These are phyloP conservation scores for Microctenopoma stevenorrisi DNA, from an alignment of 2,797 vertebrate species.

Conservation along the genomic window DNA sequence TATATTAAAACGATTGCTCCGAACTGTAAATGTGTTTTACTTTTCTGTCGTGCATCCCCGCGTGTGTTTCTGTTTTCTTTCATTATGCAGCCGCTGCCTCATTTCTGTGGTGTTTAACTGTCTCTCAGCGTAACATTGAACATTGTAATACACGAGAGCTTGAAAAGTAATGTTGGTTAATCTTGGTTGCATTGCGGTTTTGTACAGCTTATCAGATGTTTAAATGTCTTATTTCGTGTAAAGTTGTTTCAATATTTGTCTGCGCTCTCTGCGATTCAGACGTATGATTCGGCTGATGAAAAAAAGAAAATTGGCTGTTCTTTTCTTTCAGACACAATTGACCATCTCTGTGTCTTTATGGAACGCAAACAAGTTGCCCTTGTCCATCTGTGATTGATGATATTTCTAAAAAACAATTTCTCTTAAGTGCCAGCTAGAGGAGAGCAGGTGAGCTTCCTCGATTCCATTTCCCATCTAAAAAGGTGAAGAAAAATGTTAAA, in stretches of 20 bases:
- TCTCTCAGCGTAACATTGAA: neutral
- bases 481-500: conserved; percentile 45
- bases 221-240: conserved; percentile 27
- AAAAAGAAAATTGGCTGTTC: conserved; percentile 24
- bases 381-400: conserved; percentile 77
- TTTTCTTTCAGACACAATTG: conserved; percentile 40
- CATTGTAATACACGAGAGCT: neutral
- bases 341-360: conserved; percentile 48
- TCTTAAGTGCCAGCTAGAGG: conserved; percentile 59
- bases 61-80: conserved; percentile 29
- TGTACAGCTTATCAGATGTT: neutral
- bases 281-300: conserved; percentile 6
- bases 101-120: neutral
- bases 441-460: conserved; percentile 68
- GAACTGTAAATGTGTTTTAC: conserved; percentile 26
- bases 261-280: conserved; percentile 24
- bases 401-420: conserved; percentile 79
- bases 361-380: conserved; percentile 35
- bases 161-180: neutral
- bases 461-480: conserved; percentile 62
- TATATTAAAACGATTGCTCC: neutral
- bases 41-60: conserved; percentile 31
- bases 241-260: conserved; percentile 31
- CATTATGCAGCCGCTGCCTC: neutral
- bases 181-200: neutral